A percentile compares a stretch with the other conserved stretches of the same genome.
These are phyloP conservation scores for Probosciger aterrimus DNA, from an alignment of 2,113 vertebrate genomes.

Conservation along the genomic window DNA sequence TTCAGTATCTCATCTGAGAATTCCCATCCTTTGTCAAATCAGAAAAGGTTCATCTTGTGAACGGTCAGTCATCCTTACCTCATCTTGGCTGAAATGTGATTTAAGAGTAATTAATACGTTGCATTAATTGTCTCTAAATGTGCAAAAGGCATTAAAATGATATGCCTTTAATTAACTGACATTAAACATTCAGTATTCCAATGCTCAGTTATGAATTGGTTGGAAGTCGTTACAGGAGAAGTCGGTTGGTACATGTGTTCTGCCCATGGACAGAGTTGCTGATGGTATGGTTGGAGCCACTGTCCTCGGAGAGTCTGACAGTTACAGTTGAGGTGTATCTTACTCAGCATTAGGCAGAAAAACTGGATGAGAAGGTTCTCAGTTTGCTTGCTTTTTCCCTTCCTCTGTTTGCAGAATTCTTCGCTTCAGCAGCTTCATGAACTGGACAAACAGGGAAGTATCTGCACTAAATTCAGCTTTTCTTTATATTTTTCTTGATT, in stretches of 20 bases:
- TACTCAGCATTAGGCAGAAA: constrained; percentile 7
- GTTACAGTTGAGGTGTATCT: not conserved
- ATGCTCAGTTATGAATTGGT: not conserved
- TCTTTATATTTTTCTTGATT: not conserved
- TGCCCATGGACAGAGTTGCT: not conserved
- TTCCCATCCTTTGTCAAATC: not conserved
- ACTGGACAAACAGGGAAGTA: constrained; percentile 54
- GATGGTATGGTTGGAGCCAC: constrained; percentile 4
- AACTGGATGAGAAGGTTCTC: constrained; percentile 22
- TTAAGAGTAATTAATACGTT: not conserved
- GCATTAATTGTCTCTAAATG: constrained; percentile 15
- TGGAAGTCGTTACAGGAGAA: not conserved
- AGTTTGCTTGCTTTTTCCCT: not conserved
- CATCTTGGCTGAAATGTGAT: not conserved
- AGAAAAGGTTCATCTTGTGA: not conserved
- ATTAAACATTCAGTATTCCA: not conserved
- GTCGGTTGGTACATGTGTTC: not conserved
- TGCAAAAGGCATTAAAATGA: constrained; percentile 28
- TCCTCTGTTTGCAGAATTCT: not conserved
- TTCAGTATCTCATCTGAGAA: not conserved
- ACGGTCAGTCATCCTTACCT: not conserved
- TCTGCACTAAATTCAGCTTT: not conserved
- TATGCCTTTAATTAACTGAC: constrained; percentile 44
- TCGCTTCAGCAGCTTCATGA: not conserved
- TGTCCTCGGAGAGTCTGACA: constrained; percentile 2